A percentile compares a stretch with the other conserved stretches of the same genome.
Evolutionary conservation across 2,888 invertebrate species (phyloP).

Genomic region (Schizaphis graminum): DNA sequence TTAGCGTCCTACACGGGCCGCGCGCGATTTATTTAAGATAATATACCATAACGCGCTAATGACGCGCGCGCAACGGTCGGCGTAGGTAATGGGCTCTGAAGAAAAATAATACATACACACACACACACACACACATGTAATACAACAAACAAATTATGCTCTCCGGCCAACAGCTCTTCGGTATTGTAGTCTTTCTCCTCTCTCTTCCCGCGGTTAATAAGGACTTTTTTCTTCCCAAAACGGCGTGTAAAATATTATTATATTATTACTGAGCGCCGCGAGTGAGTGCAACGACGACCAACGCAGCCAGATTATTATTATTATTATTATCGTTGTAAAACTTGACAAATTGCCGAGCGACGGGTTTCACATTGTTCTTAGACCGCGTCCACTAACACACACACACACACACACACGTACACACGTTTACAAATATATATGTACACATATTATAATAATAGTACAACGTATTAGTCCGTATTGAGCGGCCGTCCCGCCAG

Average conservation of each 20-base stretch:
- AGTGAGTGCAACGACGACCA: neutral
- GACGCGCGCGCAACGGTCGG: slow-evolving; percentile 33
- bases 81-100: slow-evolving; percentile 38
- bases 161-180: slow-evolving; percentile 41
- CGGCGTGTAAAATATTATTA: slow-evolving; percentile 57
- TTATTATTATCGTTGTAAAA: slow-evolving; percentile 29
- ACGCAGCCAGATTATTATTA: slow-evolving; percentile 36
- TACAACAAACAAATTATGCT: slow-evolving; percentile 60
- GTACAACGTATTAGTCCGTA: slow-evolving; percentile 3
- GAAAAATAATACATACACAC: slow-evolving; percentile 47
- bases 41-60: slow-evolving; percentile 60
- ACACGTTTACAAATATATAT: neutral
- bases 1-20: slow-evolving; percentile 56
- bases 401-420: neutral
- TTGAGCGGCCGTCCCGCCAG: neutral
- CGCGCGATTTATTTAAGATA: slow-evolving; percentile 60
- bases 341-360: slow-evolving; percentile 43
- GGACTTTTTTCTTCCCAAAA: slow-evolving; percentile 35
- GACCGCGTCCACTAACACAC: slow-evolving; percentile 18
- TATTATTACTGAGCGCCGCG: slow-evolving; percentile 30
- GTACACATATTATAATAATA: slow-evolving; percentile 21
- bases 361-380: slow-evolving; percentile 37
- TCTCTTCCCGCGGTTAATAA: slow-evolving; percentile 12
- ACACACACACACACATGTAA: neutral
- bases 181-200: neutral